Conservation (phyloP, 1,140 invertebrate genomes). For the Lepidurus apus region DNA sequence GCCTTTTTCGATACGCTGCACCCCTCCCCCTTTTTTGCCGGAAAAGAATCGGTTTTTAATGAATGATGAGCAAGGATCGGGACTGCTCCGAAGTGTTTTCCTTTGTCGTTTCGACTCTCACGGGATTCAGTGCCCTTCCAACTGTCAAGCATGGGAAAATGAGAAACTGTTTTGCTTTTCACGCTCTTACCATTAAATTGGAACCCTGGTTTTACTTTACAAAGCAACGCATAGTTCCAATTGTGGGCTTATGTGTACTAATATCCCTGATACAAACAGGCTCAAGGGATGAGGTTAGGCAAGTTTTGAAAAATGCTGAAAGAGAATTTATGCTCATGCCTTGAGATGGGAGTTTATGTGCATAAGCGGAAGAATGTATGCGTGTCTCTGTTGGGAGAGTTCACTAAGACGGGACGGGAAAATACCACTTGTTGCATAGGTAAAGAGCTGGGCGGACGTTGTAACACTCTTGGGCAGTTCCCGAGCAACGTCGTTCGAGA, state of each 20-base stretch:
- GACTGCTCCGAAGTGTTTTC: slow-evolving; percentile 2
- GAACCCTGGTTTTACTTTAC: background rate
- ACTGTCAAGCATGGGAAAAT: background rate
- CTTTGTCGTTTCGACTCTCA: slow-evolving; percentile 11
- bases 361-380: background rate
- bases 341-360: background rate
- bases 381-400: background rate
- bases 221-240: background rate
- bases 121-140: background rate
- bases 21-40: too few species aligned
- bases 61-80: slow-evolving; percentile 14
- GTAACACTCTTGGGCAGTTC: background rate
- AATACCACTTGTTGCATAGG: background rate
- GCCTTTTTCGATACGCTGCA: background rate
- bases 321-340: background rate
- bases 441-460: background rate
- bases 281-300: background rate
- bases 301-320: background rate
- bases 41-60: background rate
- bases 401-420: background rate
- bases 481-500: background rate
- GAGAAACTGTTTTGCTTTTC: background rate
- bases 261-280: background rate
- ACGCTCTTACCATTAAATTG: background rate
- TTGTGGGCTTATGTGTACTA: background rate